Conservation (phyloP, 2,113 vertebrate species). For the Fregetta grallaria region DNA sequence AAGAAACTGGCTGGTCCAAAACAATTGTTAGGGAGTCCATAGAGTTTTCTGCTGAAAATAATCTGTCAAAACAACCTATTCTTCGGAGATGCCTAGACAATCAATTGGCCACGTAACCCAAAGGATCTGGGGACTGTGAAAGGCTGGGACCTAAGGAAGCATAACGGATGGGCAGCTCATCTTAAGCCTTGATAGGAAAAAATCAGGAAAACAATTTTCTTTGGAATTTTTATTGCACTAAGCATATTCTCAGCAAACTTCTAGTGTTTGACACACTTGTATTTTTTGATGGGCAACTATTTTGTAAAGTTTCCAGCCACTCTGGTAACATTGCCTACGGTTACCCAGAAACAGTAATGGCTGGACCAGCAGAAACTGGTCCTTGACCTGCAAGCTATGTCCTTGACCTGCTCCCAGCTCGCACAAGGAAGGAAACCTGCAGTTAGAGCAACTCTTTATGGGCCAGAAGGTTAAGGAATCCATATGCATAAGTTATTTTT, state of each 20-base stretch:
- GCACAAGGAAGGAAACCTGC: not conserved
- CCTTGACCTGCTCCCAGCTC: not conserved
- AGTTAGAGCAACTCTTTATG: not conserved
- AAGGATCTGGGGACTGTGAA: not conserved
- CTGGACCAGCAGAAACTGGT: not conserved
- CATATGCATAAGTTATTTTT: not conserved
- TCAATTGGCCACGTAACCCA: not conserved
- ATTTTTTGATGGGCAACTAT: not conserved
- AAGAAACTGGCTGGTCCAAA: not conserved
- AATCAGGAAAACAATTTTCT: not conserved
- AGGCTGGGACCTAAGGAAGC: not conserved
- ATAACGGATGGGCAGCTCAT: not conserved
- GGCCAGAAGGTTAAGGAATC: not conserved
- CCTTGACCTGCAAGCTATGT: not conserved
- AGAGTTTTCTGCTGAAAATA: not conserved
- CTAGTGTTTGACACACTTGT: not conserved
- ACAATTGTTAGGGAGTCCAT: not conserved
- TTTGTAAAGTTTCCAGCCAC: not conserved
- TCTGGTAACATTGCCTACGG: not conserved
- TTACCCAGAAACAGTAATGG: not conserved
- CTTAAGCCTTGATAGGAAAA: not conserved
- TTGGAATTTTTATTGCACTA: not conserved
- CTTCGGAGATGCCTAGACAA: not conserved
- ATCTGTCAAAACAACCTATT: not conserved
- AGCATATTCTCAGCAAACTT: not conserved